Evolutionary conservation across 2,113 vertebrate genomes (phyloP).

Genomic region (Misgurnus mizolepis): DNA sequence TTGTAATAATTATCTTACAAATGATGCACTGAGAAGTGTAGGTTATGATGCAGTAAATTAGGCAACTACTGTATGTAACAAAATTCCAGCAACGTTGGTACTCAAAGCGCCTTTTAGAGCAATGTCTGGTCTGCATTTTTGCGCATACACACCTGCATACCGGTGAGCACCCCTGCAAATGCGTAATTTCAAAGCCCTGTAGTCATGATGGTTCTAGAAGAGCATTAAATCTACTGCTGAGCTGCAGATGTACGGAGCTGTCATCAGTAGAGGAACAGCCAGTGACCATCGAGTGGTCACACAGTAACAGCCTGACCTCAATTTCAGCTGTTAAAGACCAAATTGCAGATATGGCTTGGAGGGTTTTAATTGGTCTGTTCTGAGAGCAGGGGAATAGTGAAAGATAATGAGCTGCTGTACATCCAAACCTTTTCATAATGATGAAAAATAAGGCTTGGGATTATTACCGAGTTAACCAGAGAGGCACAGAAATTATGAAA

Average conservation of each 20-base stretch:
- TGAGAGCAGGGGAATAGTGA: slow-evolving; percentile 15
- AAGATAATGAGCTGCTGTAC: slow-evolving; percentile 36
- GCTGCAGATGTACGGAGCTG: neutral
- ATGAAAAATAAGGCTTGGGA: slow-evolving; percentile 28
- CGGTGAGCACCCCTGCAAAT: no score
- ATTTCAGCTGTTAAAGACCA: slow-evolving; percentile 1
- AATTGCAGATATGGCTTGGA: slow-evolving; percentile 40
- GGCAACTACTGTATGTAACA: no score
- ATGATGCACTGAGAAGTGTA: no score
- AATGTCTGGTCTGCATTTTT: no score
- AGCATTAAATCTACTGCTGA: slow-evolving; percentile 17
- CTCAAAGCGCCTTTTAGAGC: no score
- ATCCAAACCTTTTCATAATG: slow-evolving; percentile 30
- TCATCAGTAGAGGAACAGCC: slow-evolving; percentile 32
- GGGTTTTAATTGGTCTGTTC: slow-evolving; percentile 37
- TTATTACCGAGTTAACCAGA: neutral
- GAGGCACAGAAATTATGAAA: slow-evolving; percentile 9
- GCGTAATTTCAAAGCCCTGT: neutral
- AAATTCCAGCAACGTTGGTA: no score
- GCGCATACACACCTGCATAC: no score
- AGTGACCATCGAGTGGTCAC: slow-evolving; percentile 43
- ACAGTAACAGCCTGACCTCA: slow-evolving; percentile 1
- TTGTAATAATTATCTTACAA: no score
- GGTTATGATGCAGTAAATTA: no score
- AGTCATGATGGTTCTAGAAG: slow-evolving; percentile 1